phyloP scores from a whole-genome alignment of 2,797 vertebrate species.

The Enteromius treurensis region DNA sequence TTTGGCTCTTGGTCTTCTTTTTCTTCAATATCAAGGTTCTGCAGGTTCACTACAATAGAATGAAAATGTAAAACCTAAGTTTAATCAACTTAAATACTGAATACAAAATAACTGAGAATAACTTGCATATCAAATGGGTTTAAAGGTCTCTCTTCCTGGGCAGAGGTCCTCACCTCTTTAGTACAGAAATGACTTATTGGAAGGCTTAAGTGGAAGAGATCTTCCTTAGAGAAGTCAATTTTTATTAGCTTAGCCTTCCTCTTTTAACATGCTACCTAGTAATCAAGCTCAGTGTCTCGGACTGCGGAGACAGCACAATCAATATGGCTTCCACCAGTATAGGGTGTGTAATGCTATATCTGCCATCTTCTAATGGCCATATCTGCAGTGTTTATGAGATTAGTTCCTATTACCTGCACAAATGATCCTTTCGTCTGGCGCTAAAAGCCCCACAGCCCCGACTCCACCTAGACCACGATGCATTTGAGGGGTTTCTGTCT shows the following conservation, averaged over 20 bases:
- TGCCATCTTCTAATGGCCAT: slow-evolving; percentile 74
- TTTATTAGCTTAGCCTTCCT: slow-evolving; percentile 50
- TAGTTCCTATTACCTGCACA: slow-evolving; percentile 57
- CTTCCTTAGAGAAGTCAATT: slow-evolving; percentile 34
- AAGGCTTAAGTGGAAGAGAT: slow-evolving; percentile 32
- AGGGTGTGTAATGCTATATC: slow-evolving; percentile 76
- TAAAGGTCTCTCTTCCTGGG: not conserved
- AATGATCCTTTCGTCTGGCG: slow-evolving; percentile 37
- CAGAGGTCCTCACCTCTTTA: slow-evolving; percentile 11
- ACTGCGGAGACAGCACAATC: slow-evolving; percentile 70
- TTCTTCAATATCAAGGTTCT: not conserved
- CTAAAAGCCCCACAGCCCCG: slow-evolving; percentile 30
- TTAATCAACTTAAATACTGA: not conserved
- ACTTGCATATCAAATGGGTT: slow-evolving; percentile 7
- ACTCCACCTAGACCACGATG: slow-evolving; percentile 22
- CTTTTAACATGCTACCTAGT: slow-evolving; percentile 53
- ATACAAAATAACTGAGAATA: not conserved
- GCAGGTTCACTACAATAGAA: not conserved
- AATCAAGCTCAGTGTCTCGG: slow-evolving; percentile 57
- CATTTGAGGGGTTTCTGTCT: slow-evolving; percentile 66
- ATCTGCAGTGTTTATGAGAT: slow-evolving; percentile 76
- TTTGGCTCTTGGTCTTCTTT: not conserved
- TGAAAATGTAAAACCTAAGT: not conserved
- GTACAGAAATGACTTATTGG: slow-evolving; percentile 37
- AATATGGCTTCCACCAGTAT: slow-evolving; percentile 68